Base-by-base conservation (phyloP, 2,797 vertebrate species). In the Sebastiscus tertius region DNA sequence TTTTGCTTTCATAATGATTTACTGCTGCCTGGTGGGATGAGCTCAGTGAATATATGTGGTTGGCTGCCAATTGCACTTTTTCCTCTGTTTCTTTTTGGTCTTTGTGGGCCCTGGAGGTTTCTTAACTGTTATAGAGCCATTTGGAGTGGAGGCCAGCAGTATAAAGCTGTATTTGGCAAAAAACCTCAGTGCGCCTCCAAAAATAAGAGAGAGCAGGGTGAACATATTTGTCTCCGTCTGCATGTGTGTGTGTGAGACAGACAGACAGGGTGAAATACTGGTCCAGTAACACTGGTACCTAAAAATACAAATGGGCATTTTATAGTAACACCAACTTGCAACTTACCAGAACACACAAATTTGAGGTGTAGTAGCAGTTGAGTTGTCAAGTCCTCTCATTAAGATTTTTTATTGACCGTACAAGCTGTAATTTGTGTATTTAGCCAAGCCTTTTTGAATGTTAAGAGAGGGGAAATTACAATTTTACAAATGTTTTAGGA, bases 1-100 rank as follows among this genome's bases (percentile, higher is more conserved):
- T 95, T 95, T 93, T 93, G 95, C 92, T 93, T 94, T 96, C 95
- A 93, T 95, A 94, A 95, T 96, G 97, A 97, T 97, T 97, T 97
- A 97, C 97, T 95, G 95, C 82, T 89, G 95, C 95, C 88, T 95
- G 92, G 95, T 87, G 92, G 95, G 96, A 95, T 96, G 96, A 97
- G 95, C 92, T 96, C 96, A 95, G 96, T 95, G 96, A 95, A 96
- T 91, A 90, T 94, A 91, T 96, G 95, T 91, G 93, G 92, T 95
- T 95, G 96, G 93, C 76, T 90, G 93, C 95, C 94, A 92, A 94
- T 92, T 94, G 55, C 89, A 91, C 89, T 94, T 95, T 95, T 95
- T 93, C 90, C 91, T 91, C 91, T 92, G 91, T 94, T 95, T 93
- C 94, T 93, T 95, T 95, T 95, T 95, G 91, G 95, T 92, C 95